Conservation (phyloP, 2,113 vertebrate genomes). For the Sylvietta virens region DNA sequence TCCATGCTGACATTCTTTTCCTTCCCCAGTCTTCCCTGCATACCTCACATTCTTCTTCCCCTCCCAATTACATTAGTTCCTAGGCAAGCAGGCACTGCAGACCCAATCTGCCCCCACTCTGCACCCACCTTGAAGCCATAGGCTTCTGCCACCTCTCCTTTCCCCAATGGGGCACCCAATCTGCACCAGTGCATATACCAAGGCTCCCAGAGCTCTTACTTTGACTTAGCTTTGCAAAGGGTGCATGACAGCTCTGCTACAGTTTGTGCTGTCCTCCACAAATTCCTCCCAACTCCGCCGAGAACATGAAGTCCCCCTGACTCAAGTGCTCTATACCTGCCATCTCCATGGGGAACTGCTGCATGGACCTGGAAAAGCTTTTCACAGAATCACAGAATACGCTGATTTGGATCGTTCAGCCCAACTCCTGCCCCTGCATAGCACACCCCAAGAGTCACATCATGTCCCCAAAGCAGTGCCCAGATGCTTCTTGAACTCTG, state of each 20-base stretch:
- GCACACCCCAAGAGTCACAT: not conserved
- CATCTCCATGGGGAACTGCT: not conserved
- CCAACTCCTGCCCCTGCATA: not conserved
- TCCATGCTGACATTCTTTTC: constrained; percentile 56
- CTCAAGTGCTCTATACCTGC: not conserved
- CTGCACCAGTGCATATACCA: rapidly evolving
- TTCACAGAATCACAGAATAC: not conserved
- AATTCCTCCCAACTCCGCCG: not conserved
- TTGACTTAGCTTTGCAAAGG: not conserved
- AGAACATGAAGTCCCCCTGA: not conserved
- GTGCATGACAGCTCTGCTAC: rapidly evolving
- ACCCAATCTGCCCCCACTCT: not conserved
- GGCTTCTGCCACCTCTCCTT: not conserved
- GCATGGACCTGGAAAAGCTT: not conserved
- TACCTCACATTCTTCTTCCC: constrained; percentile 63
- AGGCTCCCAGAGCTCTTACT: not conserved
- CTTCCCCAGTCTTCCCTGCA: not conserved
- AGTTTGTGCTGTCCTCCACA: not conserved
- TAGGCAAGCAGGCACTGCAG: not conserved
- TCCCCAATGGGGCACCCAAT: not conserved
- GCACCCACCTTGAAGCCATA: not conserved
- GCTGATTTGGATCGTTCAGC: not conserved
- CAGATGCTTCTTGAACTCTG: not conserved
- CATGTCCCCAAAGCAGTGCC: not conserved
- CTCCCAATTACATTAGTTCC: constrained; percentile 5